Conservation (phyloP, 2,113 vertebrate species). For the Isurus oxyrinchus region DNA sequence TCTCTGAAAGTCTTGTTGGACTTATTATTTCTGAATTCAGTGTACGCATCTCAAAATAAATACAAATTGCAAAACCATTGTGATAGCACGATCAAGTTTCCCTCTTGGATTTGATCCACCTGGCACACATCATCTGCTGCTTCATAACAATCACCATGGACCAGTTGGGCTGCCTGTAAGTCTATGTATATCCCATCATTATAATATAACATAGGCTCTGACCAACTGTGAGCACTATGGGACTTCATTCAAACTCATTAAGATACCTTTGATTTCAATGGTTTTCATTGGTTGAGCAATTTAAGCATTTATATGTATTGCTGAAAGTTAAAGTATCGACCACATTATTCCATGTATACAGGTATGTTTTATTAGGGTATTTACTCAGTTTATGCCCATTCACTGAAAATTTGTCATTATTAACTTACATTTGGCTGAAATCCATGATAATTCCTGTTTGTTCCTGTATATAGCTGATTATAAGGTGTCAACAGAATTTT, state of each 20-base stretch:
- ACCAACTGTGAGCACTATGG: background rate
- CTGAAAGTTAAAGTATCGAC: background rate
- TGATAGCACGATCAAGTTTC: too few relatives aligned
- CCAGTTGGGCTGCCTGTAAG: too few relatives aligned
- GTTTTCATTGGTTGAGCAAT: background rate
- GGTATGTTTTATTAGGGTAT: background rate
- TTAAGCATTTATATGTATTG: background rate
- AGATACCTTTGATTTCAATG: background rate
- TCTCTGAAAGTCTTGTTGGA: too few relatives aligned
- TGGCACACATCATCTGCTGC: too few relatives aligned
- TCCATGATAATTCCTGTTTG: background rate
- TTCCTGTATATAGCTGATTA: too few relatives aligned
- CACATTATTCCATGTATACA: background rate
- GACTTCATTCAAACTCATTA: background rate
- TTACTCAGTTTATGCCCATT: background rate
- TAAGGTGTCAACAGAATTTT: background rate
- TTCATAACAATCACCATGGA: too few relatives aligned
- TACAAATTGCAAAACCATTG: too few relatives aligned
- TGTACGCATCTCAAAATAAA: too few relatives aligned
- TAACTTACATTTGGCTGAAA: background rate
- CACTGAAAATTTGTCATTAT: background rate
- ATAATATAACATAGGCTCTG: background rate
- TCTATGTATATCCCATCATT: background rate
- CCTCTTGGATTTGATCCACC: too few relatives aligned
- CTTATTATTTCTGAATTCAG: too few relatives aligned